Conservation (phyloP, 2,113 vertebrate species). For the Hippotragus niger region DNA sequence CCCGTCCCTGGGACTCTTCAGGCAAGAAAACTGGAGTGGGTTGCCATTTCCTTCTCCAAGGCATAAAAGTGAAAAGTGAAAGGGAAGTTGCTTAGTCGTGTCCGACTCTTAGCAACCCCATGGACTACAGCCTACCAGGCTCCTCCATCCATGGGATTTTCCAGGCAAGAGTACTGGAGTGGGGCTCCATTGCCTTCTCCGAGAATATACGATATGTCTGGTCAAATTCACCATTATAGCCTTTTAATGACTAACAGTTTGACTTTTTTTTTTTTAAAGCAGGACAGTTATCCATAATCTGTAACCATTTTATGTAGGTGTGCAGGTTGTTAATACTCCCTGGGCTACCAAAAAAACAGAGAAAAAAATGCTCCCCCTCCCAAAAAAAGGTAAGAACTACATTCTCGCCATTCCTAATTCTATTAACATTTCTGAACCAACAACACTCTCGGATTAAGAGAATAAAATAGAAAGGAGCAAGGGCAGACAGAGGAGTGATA, state of each 20-base stretch:
- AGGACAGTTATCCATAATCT: slow-evolving; percentile 12
- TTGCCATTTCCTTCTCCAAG: too few relatives aligned
- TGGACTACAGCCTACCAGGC: too few relatives aligned
- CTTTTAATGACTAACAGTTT: neutral
- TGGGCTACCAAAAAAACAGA: neutral
- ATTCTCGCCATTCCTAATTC: neutral
- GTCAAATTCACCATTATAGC: neutral
- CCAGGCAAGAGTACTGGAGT: too few relatives aligned
- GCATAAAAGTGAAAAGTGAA: too few relatives aligned
- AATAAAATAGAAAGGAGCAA: neutral
- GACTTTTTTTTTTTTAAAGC: neutral
- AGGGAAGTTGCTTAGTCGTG: too few relatives aligned
- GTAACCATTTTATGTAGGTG: slow-evolving; percentile 1
- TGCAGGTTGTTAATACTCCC: neutral
- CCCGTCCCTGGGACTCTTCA: too few relatives aligned
- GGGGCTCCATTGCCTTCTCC: too few relatives aligned
- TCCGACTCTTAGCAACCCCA: too few relatives aligned
- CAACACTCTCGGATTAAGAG: neutral
- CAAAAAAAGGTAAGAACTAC: neutral
- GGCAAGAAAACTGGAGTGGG: too few relatives aligned
- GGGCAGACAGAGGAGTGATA: neutral
- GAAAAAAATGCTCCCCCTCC: neutral
- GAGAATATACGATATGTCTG: neutral
- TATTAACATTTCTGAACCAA: neutral
- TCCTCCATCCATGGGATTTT: too few relatives aligned